A percentile compares a stretch with the other conserved stretches of the same genome.
Evolutionary conservation across 1,140 invertebrate genomes (phyloP).

Genomic region (Psix sp.): DNA sequence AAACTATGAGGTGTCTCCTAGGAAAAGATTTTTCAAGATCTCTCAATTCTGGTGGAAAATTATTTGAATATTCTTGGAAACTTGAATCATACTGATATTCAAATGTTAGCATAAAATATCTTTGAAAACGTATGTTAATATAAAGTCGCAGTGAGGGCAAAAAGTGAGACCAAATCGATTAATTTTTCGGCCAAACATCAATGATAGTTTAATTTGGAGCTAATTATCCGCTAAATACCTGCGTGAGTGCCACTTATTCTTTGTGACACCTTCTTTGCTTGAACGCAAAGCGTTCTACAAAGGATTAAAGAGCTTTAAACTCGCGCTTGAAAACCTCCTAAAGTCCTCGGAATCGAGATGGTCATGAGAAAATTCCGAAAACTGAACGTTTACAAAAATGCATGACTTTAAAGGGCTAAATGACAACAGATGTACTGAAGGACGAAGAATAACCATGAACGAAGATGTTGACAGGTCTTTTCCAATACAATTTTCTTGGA

Average conservation of each 20-base stretch:
- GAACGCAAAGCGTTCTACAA: constrained; percentile 11
- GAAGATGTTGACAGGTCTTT: constrained; percentile 44
- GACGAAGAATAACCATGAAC: constrained; percentile 16
- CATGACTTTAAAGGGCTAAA: constrained; percentile 52
- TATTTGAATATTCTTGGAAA: not conserved
- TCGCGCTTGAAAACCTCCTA: constrained; percentile 9
- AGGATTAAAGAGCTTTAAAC: constrained; percentile 18
- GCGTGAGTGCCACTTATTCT: constrained; percentile 30
- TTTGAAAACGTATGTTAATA: too few species aligned
- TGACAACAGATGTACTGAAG: constrained; percentile 35
- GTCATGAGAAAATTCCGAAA: constrained; percentile 41
- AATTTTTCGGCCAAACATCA: too few species aligned
- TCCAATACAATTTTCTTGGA: constrained; percentile 14
- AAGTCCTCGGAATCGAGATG: not conserved
- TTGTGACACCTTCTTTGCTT: constrained; percentile 10
- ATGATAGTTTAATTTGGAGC: constrained; percentile 10
- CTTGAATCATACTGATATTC: not conserved
- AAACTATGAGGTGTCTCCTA: constrained; percentile 13
- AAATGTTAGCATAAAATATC: too few species aligned
- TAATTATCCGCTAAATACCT: constrained; percentile 23
- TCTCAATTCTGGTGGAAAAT: constrained; percentile 1
- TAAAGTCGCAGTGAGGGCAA: too few species aligned
- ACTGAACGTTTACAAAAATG: constrained; percentile 37
- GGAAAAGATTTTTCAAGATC: constrained; percentile 20
- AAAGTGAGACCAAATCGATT: too few species aligned